Conservation (phyloP, 2,797 vertebrate genomes). For the Sparus aurata region DNA sequence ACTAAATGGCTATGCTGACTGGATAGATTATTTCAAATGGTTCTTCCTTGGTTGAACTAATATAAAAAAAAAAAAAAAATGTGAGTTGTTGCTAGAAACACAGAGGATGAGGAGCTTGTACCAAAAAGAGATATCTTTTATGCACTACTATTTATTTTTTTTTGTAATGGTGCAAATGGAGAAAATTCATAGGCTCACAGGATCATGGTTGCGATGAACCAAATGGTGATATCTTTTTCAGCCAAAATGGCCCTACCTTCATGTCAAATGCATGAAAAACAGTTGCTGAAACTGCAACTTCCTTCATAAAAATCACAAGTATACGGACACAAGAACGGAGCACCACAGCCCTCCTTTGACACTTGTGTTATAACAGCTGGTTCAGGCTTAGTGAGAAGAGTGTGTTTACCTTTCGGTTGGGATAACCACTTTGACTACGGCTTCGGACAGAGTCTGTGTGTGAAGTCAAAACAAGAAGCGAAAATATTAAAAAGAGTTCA, state of each 20-base stretch:
- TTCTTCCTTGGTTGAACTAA: too few species aligned
- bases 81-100: too few species aligned
- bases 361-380: conserved; percentile 73
- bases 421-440: conserved; percentile 92
- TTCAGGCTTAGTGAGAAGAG: conserved; percentile 81
- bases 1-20: too few species aligned
- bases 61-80: too few species aligned
- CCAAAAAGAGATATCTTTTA: too few species aligned
- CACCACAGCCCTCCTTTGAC: conserved; percentile 67
- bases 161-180: too few species aligned
- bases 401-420: conserved; percentile 90
- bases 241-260: background rate
- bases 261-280: conserved; percentile 17
- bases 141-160: too few species aligned
- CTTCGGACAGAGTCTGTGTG: conserved; percentile 92
- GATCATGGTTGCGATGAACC: too few species aligned
- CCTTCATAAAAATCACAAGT: conserved; percentile 43
- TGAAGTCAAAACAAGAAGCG: conserved; percentile 89
- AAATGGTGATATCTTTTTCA: too few species aligned
- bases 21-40: too few species aligned
- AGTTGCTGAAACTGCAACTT: conserved; percentile 54
- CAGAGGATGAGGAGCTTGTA: too few species aligned
- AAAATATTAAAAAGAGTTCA: conserved; percentile 85
- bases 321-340: conserved; percentile 42
- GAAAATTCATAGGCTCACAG: too few species aligned